Conservation (phyloP, 1,140 invertebrate genomes). For the Spodoptera litura region DNA sequence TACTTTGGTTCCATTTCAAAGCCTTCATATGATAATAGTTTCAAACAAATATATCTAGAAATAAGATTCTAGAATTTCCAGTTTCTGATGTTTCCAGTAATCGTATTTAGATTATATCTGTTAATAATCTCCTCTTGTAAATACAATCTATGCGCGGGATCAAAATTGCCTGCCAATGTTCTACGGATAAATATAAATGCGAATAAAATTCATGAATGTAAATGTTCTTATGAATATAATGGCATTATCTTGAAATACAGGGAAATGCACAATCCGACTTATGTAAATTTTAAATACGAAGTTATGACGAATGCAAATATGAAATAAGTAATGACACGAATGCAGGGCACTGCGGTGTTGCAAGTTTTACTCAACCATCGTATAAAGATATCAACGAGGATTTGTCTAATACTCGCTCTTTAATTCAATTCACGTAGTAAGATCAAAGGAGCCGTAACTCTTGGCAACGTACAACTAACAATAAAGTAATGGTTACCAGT, state of each 20-base stretch:
- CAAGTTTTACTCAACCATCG: conserved; percentile 52
- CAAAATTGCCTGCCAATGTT: conserved; percentile 18
- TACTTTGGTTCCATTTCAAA: background rate
- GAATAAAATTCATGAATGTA: conserved; percentile 46
- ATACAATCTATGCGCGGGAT: conserved; percentile 38
- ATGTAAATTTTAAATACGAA: conserved; percentile 37
- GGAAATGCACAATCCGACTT: conserved; percentile 52
- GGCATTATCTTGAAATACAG: conserved; percentile 56
- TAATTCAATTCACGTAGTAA: conserved; percentile 61
- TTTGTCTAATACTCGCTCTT: conserved; percentile 63
- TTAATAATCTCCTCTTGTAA: conserved; percentile 40
- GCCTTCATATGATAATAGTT: too few species aligned
- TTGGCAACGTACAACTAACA: conserved; percentile 62
- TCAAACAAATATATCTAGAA: too few species aligned
- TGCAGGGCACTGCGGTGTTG: conserved; percentile 50
- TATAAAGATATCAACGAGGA: conserved; percentile 78
- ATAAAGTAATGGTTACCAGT: conserved; percentile 53
- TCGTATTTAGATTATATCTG: conserved; percentile 39
- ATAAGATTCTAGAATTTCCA: conserved; percentile 38
- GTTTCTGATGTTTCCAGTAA: conserved; percentile 13
- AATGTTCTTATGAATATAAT: conserved; percentile 55
- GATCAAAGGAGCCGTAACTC: conserved; percentile 70
- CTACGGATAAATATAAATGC: conserved; percentile 31
- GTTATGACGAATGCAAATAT: conserved; percentile 59
- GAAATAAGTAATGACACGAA: conserved; percentile 36